Conservation (phyloP, 2,888 invertebrate genomes). For the Erannis defoliaria region DNA sequence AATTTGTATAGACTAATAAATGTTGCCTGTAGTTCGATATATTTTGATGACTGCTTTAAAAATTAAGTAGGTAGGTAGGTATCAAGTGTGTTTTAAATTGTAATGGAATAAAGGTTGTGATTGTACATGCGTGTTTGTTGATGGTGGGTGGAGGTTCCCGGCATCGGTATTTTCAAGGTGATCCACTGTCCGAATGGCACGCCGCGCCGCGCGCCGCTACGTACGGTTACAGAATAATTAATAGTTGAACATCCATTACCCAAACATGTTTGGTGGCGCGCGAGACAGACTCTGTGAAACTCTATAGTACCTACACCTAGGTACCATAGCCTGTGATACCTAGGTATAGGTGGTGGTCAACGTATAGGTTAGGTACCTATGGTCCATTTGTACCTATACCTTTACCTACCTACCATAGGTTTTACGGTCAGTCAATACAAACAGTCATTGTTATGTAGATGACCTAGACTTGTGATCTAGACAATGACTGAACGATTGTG, state of each 20-base stretch:
- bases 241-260: slow-evolving; percentile 1
- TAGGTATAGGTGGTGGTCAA: too few relatives aligned
- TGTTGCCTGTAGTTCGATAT: not conserved
- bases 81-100: slow-evolving; percentile 2
- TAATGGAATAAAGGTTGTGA: slow-evolving; percentile 52
- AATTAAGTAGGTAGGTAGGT: not conserved
- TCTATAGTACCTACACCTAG: not conserved
- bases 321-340: too few relatives aligned
- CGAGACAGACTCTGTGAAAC: not conserved
- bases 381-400: too few relatives aligned
- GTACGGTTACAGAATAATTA: slow-evolving; percentile 11
- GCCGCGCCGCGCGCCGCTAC: not conserved
- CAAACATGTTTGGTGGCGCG: slow-evolving; percentile 2
- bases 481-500: too few relatives aligned
- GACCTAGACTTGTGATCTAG: too few relatives aligned
- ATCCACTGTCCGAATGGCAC: not conserved
- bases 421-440: too few relatives aligned
- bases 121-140: slow-evolving; percentile 15
- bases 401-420: too few relatives aligned
- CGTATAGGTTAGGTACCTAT: too few relatives aligned
- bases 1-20: not conserved
- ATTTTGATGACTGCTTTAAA: not conserved
- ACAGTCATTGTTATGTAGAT: too few relatives aligned
- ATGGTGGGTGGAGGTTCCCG: not conserved
- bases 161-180: not conserved